Base-by-base conservation (phyloP, 2,797 vertebrate genomes). In the Luscinia luscinia region DNA sequence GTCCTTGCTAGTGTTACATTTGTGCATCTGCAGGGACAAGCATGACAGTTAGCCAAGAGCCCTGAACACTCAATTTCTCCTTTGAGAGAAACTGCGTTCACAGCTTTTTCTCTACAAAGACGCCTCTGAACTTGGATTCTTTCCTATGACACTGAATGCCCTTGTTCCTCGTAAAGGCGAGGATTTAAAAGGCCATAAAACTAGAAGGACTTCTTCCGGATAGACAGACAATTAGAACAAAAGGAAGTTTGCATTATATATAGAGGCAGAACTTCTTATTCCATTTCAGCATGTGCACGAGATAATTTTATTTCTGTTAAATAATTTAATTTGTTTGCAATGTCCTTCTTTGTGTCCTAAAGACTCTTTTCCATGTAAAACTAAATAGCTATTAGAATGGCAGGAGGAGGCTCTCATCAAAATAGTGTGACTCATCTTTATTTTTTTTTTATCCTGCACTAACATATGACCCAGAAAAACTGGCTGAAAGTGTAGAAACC, bases 101-200 rank as follows among this genome's bases (percentile, higher is more conserved):
- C 62, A 92, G 90, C 81, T 93, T 81, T 89, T 93, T 91, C 93
- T 58, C 28, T 95, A 97, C 96, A 97, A 97, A 97, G 94, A 89
- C 12, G 75, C 68, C 91, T 97, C 96, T 96, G 96, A 97, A 91
- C 63, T 94, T 95, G 86, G 90, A 96, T 97, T 97, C 89, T 97
- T 97, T 97, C 90, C 92, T 92, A 30, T 27, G 41, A 77, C 14
- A 9, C 63, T 94, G 68, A 96, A 97, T 76, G 86, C 76, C 67
- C 83, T 90, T 95, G 86, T 93, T 97, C 89, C 48, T 79, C 96
- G 95, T 76, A 78, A 86, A 90, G 55, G 61, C 95, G 72, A 28
- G 43, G 48, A 61, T 92, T 96, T 92, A 77, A 92, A 96, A 92
- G 63, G 84, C 82, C 78, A 80, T 64, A 88, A 79, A 90, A 55